Base-by-base conservation (phyloP, 2,113 vertebrate species). In the Mixornis gularis region DNA sequence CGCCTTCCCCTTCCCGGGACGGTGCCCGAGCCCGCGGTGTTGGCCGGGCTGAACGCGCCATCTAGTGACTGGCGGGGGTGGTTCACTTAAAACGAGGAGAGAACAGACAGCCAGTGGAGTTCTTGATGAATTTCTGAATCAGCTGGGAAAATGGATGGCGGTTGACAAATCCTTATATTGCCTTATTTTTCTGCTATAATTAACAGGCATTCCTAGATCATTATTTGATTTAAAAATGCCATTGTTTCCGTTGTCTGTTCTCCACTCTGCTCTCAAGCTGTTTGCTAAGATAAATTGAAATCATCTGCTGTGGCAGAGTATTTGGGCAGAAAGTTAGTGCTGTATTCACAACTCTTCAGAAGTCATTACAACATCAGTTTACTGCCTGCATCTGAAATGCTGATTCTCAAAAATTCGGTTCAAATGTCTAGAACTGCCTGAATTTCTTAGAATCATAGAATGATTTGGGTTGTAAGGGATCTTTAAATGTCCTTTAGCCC, bases 51-150 rank as follows among this genome's bases (percentile, higher is more conserved):
- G 9, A 66, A 73, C 32, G 29, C 85, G 94, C 96, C 96, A 95
- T 83, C 97, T 98, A 90, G 85, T 97, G 97, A 86, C 60, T 13
- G 17, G n/a, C 2, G 7, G 32, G 21, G 17, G 7, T 25, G 59
- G 27, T 3, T 43, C 4, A 6, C 30, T 10, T 6, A 3, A 44
- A 78, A 30, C 46, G 1, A 7, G 30, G 4, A 12, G 46, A 13
- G 7, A n/a, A 12, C 21, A 2, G 10, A 59, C 29, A 60, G 25
- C 46, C 8, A 10, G 3, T 8, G 10, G 63, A 41, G 38, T 40
- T 79, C 34, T 44, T 7, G 38, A 62, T 12, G 6, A 32, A 15
- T 58, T 81, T 71, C 77, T 68, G 58, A 22, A 79, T 27, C 66
- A 65, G 22, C 25, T 27, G 30, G 51, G 55, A 64, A 89, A 76